Conservation (phyloP, 2,797 vertebrate species). For the Sebastes iracundus region DNA sequence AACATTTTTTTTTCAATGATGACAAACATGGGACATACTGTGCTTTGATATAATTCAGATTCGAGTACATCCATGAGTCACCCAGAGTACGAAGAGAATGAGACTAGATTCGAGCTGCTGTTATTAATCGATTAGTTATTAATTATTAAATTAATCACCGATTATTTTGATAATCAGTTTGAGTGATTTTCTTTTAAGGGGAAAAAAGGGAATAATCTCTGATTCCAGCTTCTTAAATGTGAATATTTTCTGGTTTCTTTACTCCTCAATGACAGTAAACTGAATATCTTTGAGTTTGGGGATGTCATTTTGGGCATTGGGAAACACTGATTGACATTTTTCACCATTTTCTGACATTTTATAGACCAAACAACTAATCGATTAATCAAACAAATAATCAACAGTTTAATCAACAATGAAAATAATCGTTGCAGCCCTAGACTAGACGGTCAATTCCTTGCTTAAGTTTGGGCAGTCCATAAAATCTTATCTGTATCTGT, state of each 20-base stretch:
- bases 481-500: neutral
- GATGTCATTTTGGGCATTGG: neutral
- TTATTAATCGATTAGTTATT: too few relatives aligned
- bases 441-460: neutral
- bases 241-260: neutral
- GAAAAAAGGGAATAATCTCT: neutral
- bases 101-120: rapidly evolving
- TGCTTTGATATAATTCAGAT: conserved; percentile 4
- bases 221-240: neutral
- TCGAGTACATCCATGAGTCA: neutral
- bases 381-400: too few relatives aligned
- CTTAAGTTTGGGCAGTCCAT: neutral
- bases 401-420: too few relatives aligned
- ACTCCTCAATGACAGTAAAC: neutral
- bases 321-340: too few relatives aligned
- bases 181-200: neutral
- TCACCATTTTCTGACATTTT: too few relatives aligned
- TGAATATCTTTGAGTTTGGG: neutral
- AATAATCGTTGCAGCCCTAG: too few relatives aligned
- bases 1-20: conserved; percentile 23
- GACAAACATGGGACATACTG: neutral
- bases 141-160: neutral
- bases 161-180: neutral
- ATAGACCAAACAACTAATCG: too few relatives aligned
- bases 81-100: neutral